A percentile compares a stretch with the other conserved stretches of the same genome.
These are phyloP conservation scores for Pachyuromys duprasi DNA, from an alignment of 2,797 vertebrate species.

Conservation along the genomic window DNA sequence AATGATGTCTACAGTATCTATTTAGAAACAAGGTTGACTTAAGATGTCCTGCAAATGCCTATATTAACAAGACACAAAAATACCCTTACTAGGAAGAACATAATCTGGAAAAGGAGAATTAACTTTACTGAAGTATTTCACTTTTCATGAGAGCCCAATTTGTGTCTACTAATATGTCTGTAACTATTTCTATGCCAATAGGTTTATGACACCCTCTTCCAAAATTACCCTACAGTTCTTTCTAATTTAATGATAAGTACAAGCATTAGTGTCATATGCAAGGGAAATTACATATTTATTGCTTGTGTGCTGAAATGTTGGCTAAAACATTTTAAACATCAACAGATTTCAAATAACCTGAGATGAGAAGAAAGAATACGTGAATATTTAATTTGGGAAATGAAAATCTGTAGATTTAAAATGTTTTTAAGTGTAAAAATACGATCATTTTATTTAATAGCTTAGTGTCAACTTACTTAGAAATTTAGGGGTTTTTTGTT, in stretches of 20 bases:
- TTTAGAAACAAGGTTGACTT: background rate
- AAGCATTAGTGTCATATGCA: background rate
- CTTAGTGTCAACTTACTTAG: background rate
- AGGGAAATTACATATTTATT: background rate
- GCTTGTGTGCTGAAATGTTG: background rate
- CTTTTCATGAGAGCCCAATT: conserved; percentile 22
- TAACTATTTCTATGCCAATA: background rate
- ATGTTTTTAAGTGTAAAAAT: background rate
- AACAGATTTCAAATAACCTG: background rate
- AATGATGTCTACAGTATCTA: background rate
- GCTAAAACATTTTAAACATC: conserved; percentile 17
- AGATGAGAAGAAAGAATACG: background rate
- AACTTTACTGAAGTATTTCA: conserved; percentile 20
- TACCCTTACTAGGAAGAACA: conserved; percentile 19
- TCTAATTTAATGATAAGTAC: conserved; percentile 45
- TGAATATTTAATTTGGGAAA: conserved; percentile 8
- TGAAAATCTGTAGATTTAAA: background rate
- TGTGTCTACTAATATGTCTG: background rate
- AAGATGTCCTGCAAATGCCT: background rate
- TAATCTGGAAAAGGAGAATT: background rate
- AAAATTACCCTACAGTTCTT: conserved; percentile 13
- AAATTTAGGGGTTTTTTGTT: conserved; percentile 38
- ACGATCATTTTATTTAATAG: conserved; percentile 24
- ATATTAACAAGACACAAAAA: conserved; percentile 2
- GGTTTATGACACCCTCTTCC: background rate